Conservation (phyloP, 2,113 vertebrate genomes). For the Oncorhynchus gorbuscha region DNA sequence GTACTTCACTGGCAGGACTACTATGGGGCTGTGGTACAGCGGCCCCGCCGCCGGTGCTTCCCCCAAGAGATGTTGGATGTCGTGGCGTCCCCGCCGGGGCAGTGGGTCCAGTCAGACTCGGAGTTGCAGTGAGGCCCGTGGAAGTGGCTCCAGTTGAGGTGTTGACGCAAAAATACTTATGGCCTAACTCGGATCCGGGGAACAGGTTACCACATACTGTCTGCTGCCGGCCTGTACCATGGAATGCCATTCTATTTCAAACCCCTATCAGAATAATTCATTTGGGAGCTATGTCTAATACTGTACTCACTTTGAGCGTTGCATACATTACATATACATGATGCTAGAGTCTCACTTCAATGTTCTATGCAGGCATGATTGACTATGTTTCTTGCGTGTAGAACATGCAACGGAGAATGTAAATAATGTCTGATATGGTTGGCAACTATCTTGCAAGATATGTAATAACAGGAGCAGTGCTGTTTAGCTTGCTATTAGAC, state of each 20-base stretch:
- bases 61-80: constrained; percentile 70
- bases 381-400: neutral
- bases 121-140: constrained; percentile 68
- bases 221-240: constrained; percentile 73
- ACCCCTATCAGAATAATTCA: neutral
- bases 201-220: constrained; percentile 78
- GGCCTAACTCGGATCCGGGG: constrained; percentile 75
- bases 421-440: constrained; percentile 7
- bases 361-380: neutral
- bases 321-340: neutral
- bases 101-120: constrained; percentile 71
- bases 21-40: constrained; percentile 78
- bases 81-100: constrained; percentile 72
- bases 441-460: too few relatives aligned
- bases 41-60: constrained; percentile 70
- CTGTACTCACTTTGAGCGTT: neutral
- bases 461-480: too few relatives aligned
- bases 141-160: constrained; percentile 68
- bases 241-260: constrained; percentile 76
- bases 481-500: neutral
- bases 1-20: constrained; percentile 77
- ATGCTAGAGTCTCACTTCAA: neutral
- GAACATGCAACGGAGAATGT: constrained; percentile 8
- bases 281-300: neutral
- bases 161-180: constrained; percentile 78